Evolutionary conservation across 2,888 invertebrate species (phyloP).

Genomic region (Drosophila subquinaria): DNA sequence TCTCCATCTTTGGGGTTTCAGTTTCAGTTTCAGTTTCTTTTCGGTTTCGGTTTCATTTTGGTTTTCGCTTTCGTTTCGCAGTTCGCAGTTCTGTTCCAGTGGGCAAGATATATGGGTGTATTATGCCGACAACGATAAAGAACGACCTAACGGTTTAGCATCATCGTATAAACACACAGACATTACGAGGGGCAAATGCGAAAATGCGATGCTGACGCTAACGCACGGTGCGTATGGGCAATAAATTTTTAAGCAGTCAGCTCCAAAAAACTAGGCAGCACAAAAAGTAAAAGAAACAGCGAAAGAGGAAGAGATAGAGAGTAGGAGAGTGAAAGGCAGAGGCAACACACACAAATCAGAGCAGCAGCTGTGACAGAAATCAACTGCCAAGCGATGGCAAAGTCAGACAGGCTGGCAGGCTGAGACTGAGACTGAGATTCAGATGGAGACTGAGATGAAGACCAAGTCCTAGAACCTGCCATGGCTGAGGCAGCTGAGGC

Average conservation of each 20-base stretch:
- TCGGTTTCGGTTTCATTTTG: slow-evolving; percentile 26
- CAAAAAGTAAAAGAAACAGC: slow-evolving; percentile 13
- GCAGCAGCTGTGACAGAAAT: slow-evolving; percentile 78
- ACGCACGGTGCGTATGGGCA: slow-evolving; percentile 67
- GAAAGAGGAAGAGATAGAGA: neutral
- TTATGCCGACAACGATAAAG: slow-evolving; percentile 35
- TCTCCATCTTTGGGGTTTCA: slow-evolving; percentile 1
- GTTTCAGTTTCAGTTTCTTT: slow-evolving; percentile 2
- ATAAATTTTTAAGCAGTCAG: slow-evolving; percentile 63
- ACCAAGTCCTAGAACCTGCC: slow-evolving; percentile 4
- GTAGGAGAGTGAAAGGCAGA: neutral
- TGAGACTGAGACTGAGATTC: slow-evolving; percentile 15
- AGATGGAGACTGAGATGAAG: slow-evolving; percentile 20
- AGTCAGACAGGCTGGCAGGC: slow-evolving; percentile 45
- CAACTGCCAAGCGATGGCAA: slow-evolving; percentile 73
- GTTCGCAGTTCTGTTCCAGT: slow-evolving; percentile 21
- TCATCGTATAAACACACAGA: slow-evolving; percentile 44
- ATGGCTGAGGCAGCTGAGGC: slow-evolving; percentile 7
- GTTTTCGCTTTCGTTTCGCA: slow-evolving; percentile 11
- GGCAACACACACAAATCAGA: slow-evolving; percentile 68
- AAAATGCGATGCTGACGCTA: slow-evolving; percentile 28
- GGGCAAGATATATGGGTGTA: slow-evolving; percentile 49
- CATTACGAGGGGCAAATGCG: slow-evolving; percentile 40
- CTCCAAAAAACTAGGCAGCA: slow-evolving; percentile 38
- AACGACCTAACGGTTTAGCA: slow-evolving; percentile 46